A percentile compares a stretch with the other conserved stretches of the same genome.
phyloP scores from a whole-genome alignment of 1,140 invertebrate genomes.

The Drosophila pallidifrons region DNA sequence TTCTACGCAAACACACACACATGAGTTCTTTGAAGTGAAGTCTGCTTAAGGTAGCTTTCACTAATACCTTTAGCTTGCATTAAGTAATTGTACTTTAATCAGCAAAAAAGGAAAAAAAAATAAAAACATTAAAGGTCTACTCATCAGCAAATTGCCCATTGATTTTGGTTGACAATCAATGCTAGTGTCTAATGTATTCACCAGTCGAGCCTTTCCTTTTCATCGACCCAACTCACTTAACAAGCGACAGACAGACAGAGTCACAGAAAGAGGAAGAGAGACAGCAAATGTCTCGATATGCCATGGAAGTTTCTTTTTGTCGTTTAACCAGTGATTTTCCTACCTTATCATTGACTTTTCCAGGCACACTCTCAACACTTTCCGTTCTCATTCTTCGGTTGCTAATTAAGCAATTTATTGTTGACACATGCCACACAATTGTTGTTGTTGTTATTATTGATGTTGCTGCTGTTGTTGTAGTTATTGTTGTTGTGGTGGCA shows the following conservation, averaged over 20 bases:
- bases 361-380: constrained; percentile 32
- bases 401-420: constrained; percentile 53
- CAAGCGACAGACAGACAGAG: background rate
- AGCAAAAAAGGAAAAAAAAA: background rate
- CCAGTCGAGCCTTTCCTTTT: background rate
- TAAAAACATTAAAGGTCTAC: background rate
- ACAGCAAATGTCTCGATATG: constrained; percentile 1
- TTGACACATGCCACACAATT: constrained; percentile 44
- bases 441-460: constrained; percentile 7
- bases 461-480: constrained; percentile 8
- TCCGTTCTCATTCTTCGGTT: constrained; percentile 1
- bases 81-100: constrained; percentile 7
- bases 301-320: constrained; percentile 6
- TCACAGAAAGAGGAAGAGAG: background rate
- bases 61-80: background rate
- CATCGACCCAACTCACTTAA: constrained; percentile 16
- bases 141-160: constrained; percentile 11
- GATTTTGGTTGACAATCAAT: constrained; percentile 9
- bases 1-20: no score
- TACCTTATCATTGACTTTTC: constrained; percentile 22
- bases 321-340: background rate
- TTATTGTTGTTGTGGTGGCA: constrained; percentile 7
- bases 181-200: constrained; percentile 13
- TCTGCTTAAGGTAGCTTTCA: background rate
- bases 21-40: no score